A percentile compares a stretch with the other conserved stretches of the same genome.
Evolutionary conservation across 1,140 invertebrate species (phyloP).

Genomic region (Choristoneura fumiferana): DNA sequence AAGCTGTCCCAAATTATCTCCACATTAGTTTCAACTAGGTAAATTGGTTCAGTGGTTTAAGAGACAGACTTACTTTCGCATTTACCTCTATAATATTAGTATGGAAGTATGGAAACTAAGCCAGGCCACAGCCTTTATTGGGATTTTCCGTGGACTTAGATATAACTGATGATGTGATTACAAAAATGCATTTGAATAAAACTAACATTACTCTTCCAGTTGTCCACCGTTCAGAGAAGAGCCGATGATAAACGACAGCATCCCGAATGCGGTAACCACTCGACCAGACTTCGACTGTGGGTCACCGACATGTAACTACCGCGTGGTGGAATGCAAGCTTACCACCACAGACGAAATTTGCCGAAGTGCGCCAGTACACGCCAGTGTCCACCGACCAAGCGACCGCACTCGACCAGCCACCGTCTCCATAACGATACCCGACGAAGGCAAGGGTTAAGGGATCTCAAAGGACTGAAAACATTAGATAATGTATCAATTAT

Average conservation of each 20-base stretch:
- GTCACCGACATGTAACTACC: slow-evolving; percentile 64
- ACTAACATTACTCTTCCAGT: slow-evolving; percentile 37
- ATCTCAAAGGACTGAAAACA: slow-evolving; percentile 16
- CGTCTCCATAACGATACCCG: slow-evolving; percentile 79
- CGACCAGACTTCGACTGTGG: slow-evolving; percentile 66
- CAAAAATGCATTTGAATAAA: no score
- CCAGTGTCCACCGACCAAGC: slow-evolving; percentile 34
- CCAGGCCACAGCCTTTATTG: no score
- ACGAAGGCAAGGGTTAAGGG: slow-evolving; percentile 77
- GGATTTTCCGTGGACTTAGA: no score
- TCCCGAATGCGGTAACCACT: slow-evolving; percentile 54
- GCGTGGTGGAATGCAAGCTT: slow-evolving; percentile 72
- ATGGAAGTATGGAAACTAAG: no score
- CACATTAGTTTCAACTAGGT: no score
- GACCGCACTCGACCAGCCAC: slow-evolving; percentile 63
- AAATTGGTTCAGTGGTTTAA: no score
- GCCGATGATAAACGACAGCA: slow-evolving; percentile 52
- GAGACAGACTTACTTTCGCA: no score
- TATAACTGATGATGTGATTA: no score
- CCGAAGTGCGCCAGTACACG: slow-evolving; percentile 43
- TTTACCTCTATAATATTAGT: no score
- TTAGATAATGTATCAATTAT: slow-evolving; percentile 32
- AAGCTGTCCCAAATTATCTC: no score
- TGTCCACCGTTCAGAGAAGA: slow-evolving; percentile 68
- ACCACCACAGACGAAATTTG: slow-evolving; percentile 69